Conservation (phyloP, 1,140 invertebrate genomes). For the Trachymyrmex septentrionalis region DNA sequence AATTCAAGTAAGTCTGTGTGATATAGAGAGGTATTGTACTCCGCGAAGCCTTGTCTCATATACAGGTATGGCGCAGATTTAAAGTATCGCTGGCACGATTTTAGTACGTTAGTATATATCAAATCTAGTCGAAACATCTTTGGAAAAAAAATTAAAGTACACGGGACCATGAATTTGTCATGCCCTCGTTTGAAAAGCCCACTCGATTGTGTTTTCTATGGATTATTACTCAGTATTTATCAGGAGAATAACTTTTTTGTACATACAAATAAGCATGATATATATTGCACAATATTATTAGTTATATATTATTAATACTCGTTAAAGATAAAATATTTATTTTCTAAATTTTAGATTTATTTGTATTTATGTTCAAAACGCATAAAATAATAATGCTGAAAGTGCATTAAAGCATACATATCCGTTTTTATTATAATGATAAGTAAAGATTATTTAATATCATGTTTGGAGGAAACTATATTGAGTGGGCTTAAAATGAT, state of each 20-base stretch:
- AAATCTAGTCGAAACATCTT: conserved; percentile 82
- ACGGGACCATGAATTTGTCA: conserved; percentile 83
- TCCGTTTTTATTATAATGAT: not conserved
- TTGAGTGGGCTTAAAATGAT: conserved; percentile 66
- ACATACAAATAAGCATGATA: not conserved
- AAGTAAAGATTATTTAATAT: conserved; percentile 1
- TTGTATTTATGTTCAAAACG: not conserved
- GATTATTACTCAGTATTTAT: conserved; percentile 18
- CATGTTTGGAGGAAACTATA: conserved; percentile 36
- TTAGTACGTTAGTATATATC: conserved; percentile 77
- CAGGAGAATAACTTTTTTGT: not conserved
- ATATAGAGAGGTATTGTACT: conserved; percentile 77
- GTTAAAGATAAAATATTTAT: conserved; percentile 13
- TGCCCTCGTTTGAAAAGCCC: conserved; percentile 71
- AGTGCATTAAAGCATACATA: conserved; percentile 8
- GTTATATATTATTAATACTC: conserved; percentile 23
- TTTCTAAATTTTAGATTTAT: not conserved
- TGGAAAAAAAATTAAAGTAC: conserved; percentile 66
- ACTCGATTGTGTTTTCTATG: conserved; percentile 71
- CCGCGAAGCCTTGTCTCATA: conserved; percentile 72
- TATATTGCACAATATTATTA: conserved; percentile 41
- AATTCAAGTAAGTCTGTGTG: conserved; percentile 81
- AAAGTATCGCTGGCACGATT: conserved; percentile 73
- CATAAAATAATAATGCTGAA: not conserved
- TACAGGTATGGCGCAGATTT: conserved; percentile 62